Evolutionary conservation across 1,140 invertebrate genomes (phyloP), one percentile per base, ranked within the genome.

Genomic region (Tachypleus tridentatus): DNA sequence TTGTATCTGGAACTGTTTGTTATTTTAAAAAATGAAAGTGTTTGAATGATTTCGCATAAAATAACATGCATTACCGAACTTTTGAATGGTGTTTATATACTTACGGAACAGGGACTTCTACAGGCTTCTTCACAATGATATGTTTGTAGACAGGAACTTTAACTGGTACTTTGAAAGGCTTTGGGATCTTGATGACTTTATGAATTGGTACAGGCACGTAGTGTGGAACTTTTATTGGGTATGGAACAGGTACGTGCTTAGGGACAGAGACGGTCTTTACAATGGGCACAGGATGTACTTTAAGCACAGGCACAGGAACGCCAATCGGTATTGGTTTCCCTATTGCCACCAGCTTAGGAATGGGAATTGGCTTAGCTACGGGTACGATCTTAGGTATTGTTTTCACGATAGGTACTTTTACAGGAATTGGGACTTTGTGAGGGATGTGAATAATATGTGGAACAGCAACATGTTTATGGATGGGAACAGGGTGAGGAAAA

Each of bases 91-190:
- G 29, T 29, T 29, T 29, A 29, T 29, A 29, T 29, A 73, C 72
- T 72, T 69, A 72, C 72, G 73, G 73, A 5, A 73, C 72, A 49
- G 72, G 73, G 3, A 73, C 68, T 58, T 73, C 69, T 8, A 73
- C 62, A 48, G 73, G 71, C 64, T 73, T 73, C 66, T 73, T 73
- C 10, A 73, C 68, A 56, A 72, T 70, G n/a, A 73, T 66, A 49
- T 73, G 69, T 59, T 73, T 73, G 65, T 73, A 73, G 48, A 73
- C 64, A 5, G 73, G 73, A 57, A 73, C 73, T 56, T 73, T 73
- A 51, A 72, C 69, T 51, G 71, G 73, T 7, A 72, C 71, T 48
- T 67, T 58, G 62, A 71, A 68, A 49, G 73, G 72, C 59, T 71
- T 72, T 10, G 72, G 73, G 6, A 73, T 71, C 56, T 72, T 72